These are phyloP conservation scores for Eclectus roratus DNA, from an alignment of 2,113 vertebrate genomes.

Conservation along the genomic window DNA sequence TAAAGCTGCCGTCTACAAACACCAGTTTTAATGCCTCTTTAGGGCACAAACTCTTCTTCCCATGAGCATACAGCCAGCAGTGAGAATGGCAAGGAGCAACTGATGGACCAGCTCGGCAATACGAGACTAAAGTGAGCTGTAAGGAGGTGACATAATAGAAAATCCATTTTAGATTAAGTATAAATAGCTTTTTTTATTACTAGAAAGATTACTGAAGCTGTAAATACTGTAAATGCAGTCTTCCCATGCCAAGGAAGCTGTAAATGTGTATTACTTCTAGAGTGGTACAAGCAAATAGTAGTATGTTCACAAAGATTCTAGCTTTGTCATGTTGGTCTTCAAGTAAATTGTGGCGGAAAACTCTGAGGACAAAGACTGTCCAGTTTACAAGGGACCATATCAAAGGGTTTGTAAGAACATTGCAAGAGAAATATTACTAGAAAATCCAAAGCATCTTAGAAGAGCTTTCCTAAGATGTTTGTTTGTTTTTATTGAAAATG, in stretches of 20 bases:
- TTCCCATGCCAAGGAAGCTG: neutral
- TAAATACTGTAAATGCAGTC: conserved; percentile 8
- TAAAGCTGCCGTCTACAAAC: neutral
- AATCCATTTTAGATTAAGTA: neutral
- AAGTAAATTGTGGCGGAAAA: neutral
- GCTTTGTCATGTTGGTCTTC: conserved; percentile 1
- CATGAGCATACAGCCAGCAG: neutral
- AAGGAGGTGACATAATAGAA: neutral
- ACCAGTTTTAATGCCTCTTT: neutral
- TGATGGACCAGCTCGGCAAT: neutral
- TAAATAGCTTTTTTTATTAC: neutral
- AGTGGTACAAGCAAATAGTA: neutral
- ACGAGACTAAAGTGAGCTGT: neutral
- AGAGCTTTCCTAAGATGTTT: neutral
- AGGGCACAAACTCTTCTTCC: neutral
- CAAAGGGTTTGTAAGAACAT: neutral
- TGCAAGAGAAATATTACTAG: neutral
- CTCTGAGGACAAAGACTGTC: neutral
- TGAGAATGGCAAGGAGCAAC: neutral
- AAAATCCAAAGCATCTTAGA: conserved; percentile 33
- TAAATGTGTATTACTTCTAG: neutral
- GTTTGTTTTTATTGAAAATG: neutral
- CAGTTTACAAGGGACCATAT: neutral
- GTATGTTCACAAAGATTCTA: conserved; percentile 7
- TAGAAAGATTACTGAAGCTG: neutral